These are phyloP conservation scores for Trypoxylon attenuatum DNA, from an alignment of 2,888 invertebrate genomes.

Conservation along the genomic window DNA sequence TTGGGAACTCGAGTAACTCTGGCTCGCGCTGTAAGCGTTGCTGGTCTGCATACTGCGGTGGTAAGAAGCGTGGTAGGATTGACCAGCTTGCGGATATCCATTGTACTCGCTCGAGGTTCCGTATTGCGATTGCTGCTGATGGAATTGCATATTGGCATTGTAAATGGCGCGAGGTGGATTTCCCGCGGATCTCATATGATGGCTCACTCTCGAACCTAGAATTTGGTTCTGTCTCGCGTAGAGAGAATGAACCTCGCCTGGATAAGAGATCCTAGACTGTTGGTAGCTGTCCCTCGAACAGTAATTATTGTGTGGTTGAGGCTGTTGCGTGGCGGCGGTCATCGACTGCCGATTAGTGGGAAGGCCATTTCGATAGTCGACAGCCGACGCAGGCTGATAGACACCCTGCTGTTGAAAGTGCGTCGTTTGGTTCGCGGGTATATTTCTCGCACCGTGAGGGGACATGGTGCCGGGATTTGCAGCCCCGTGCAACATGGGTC, in stretches of 20 bases:
- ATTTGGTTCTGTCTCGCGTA: constrained; percentile 65
- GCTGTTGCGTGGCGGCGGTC: constrained; percentile 57
- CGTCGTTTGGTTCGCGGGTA: constrained; percentile 56
- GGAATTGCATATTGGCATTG: constrained; percentile 73
- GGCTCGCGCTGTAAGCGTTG: constrained; percentile 48
- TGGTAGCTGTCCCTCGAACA: constrained; percentile 69
- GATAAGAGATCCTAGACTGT: constrained; percentile 63
- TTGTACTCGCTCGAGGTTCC: constrained; percentile 73
- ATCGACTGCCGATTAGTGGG: constrained; percentile 59
- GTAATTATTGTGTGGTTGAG: constrained; percentile 62
- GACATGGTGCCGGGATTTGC: constrained; percentile 68
- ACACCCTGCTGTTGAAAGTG: constrained; percentile 68
- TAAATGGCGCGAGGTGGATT: constrained; percentile 66
- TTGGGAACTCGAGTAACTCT: constrained; percentile 50
- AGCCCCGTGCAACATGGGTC: constrained; percentile 77
- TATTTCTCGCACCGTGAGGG: constrained; percentile 61
- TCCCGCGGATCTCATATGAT: constrained; percentile 62
- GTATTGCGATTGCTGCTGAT: constrained; percentile 76
- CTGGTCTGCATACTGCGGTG: constrained; percentile 66
- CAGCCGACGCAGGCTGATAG: constrained; percentile 61
- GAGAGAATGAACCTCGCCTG: constrained; percentile 65
- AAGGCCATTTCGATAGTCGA: constrained; percentile 70
- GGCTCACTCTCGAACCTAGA: constrained; percentile 54
- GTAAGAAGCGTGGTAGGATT: constrained; percentile 74
- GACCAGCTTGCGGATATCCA: constrained; percentile 76